Evolutionary conservation across 2,888 invertebrate genomes (phyloP).

Genomic region (Drosophila neotestacea): DNA sequence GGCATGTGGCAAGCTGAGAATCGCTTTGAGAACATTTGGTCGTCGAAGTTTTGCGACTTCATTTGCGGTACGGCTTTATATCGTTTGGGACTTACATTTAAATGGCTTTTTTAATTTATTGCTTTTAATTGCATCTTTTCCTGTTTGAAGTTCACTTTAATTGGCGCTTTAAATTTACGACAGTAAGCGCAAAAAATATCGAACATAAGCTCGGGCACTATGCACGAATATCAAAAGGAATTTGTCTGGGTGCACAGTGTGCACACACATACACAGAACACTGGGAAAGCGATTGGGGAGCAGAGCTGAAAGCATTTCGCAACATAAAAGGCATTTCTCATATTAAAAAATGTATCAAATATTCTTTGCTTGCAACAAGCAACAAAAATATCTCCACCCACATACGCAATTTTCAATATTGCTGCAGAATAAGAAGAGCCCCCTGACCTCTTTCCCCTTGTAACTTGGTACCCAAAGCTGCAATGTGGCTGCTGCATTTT

Average conservation of each 20-base stretch:
- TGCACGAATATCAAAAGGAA: slow-evolving; percentile 61
- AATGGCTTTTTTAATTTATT: slow-evolving; percentile 71
- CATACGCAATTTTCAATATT: slow-evolving; percentile 79
- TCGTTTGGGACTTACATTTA: slow-evolving; percentile 60
- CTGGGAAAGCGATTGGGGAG: neutral
- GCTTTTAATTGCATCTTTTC: slow-evolving; percentile 58
- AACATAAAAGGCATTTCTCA: slow-evolving; percentile 71
- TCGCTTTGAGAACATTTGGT: slow-evolving; percentile 24
- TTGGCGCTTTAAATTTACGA: slow-evolving; percentile 51
- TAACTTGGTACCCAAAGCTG: slow-evolving; percentile 7
- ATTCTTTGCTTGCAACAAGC: slow-evolving; percentile 66
- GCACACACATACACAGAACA: neutral
- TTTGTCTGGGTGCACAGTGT: slow-evolving; percentile 35
- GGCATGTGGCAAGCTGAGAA: slow-evolving; percentile 21
- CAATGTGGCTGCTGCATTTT: slow-evolving; percentile 47
- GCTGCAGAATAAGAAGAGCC: slow-evolving; percentile 31
- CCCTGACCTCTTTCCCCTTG: neutral
- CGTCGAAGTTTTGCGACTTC: slow-evolving; percentile 51
- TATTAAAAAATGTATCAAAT: slow-evolving; percentile 78
- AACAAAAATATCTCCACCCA: slow-evolving; percentile 66
- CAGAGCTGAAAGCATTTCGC: slow-evolving; percentile 52
- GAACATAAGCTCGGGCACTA: slow-evolving; percentile 30
- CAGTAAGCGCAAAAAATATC: slow-evolving; percentile 33
- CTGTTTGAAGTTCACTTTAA: slow-evolving; percentile 36
- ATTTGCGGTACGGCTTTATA: slow-evolving; percentile 29